Conservation (phyloP, 1,140 invertebrate species). For the Acyrthosiphon pisum region DNA sequence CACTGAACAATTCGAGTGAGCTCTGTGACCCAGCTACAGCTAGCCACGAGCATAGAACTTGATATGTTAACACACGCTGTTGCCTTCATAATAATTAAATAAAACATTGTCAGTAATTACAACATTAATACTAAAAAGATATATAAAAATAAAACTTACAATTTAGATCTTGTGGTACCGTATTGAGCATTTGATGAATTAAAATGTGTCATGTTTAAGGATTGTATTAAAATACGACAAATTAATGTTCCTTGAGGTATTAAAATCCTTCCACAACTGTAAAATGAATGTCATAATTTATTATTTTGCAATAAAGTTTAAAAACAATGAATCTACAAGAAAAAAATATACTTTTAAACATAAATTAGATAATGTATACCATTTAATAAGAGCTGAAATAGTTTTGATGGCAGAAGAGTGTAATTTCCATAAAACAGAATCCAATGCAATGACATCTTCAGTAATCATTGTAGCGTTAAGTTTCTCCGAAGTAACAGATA, state of each 20-base stretch:
- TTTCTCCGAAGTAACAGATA: conserved; percentile 49
- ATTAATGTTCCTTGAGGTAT: conserved; percentile 48
- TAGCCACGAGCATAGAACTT: conserved; percentile 32
- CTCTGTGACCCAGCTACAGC: conserved; percentile 44
- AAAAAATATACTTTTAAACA: neutral
- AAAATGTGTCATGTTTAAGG: conserved; percentile 24
- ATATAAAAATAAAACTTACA: neutral
- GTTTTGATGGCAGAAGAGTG: conserved; percentile 47
- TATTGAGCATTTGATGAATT: neutral
- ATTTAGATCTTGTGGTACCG: conserved; percentile 31
- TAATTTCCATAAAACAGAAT: conserved; percentile 43
- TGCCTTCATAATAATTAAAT: conserved; percentile 6
- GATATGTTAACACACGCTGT: conserved; percentile 43
- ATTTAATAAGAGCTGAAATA: conserved; percentile 50
- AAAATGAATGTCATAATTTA: neutral
- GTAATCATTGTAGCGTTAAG: conserved; percentile 13
- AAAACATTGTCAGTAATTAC: neutral
- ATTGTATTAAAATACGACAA: conserved; percentile 46
- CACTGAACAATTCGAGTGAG: conserved; percentile 37
- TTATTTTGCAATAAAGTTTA: neutral
- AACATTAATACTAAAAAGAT: neutral
- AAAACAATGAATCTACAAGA: neutral
- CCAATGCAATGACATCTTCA: conserved; percentile 35
- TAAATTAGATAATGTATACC: neutral
- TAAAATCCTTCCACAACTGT: conserved; percentile 38